phyloP scores from a whole-genome alignment of 2,797 vertebrate species.

The Neopelma chrysocephalum region DNA sequence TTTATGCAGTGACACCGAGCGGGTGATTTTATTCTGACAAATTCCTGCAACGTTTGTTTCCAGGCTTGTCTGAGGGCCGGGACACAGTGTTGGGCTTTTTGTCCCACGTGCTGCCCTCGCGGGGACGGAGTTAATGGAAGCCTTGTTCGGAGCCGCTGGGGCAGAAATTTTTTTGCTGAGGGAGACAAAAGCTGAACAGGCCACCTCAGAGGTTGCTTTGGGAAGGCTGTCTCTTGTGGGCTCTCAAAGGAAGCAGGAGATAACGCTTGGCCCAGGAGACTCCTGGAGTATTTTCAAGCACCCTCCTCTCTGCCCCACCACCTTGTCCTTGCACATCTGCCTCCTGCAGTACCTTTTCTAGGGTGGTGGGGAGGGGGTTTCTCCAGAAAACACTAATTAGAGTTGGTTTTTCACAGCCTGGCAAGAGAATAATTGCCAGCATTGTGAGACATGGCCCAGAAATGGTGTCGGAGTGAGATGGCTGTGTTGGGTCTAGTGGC shows the following conservation, averaged over 20 bases:
- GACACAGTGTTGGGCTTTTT: conserved; percentile 90
- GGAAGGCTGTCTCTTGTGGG: conserved; percentile 76
- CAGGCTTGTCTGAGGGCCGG: conserved; percentile 95
- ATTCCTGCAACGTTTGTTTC: conserved; percentile 95
- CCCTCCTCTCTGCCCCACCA: background rate
- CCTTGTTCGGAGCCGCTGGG: conserved; percentile 90
- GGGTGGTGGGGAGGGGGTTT: background rate
- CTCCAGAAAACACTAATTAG: conserved; percentile 1
- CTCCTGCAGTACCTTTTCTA: conserved; percentile 27
- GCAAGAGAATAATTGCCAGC: background rate
- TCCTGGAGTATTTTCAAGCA: conserved; percentile 72
- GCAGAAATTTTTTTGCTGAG: conserved; percentile 88
- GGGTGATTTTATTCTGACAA: conserved; percentile 97
- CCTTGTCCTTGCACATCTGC: conserved; percentile 71
- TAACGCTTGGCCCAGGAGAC: conserved; percentile 58
- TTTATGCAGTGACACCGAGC: conserved; percentile 98
- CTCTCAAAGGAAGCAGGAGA: conserved; percentile 80
- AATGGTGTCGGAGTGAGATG: background rate
- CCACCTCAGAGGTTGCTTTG: conserved; percentile 84
- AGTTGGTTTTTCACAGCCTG: conserved; percentile 34
- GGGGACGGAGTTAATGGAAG: conserved; percentile 94
- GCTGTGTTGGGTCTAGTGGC: background rate
- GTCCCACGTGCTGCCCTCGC: conserved; percentile 87
- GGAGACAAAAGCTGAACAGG: conserved; percentile 80
- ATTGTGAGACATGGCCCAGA: background rate